phyloP scores from a whole-genome alignment of 2,113 vertebrate genomes.

The Alaudala cheleensis region DNA sequence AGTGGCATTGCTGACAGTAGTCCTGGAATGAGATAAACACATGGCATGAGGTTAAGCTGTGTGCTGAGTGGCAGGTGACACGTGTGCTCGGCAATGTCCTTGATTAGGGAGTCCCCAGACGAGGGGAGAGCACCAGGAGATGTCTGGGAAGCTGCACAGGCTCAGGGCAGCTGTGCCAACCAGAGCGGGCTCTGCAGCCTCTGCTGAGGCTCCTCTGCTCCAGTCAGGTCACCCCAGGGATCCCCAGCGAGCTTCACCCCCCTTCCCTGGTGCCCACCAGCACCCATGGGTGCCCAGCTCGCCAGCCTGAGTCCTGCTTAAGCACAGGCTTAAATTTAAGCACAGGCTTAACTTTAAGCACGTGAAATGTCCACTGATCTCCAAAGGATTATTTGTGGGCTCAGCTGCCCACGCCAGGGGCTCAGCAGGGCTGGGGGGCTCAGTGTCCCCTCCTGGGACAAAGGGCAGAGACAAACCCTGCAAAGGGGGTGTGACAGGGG shows the following conservation, averaged over 20 bases:
- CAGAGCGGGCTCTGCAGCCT: neutral
- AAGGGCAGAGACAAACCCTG: neutral
- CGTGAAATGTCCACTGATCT: neutral
- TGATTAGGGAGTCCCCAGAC: neutral
- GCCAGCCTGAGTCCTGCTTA: neutral
- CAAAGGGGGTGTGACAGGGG: neutral
- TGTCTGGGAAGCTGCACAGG: neutral
- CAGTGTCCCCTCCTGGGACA: neutral
- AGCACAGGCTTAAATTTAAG: neutral
- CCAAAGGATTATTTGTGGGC: neutral
- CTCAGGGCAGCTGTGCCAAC: rapidly evolving
- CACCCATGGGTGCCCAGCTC: neutral
- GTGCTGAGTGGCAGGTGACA: neutral
- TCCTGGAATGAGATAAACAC: constrained; percentile 37
- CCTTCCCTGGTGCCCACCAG: neutral
- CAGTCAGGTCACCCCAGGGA: neutral
- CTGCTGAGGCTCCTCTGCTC: rapidly evolving
- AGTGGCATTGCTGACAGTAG: constrained; percentile 34
- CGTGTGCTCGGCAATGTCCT: neutral
- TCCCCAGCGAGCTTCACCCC: neutral
- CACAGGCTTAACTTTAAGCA: neutral
- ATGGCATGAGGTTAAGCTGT: neutral
- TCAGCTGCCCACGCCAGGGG: neutral
- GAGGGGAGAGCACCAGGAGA: rapidly evolving
- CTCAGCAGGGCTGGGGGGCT: neutral